Conservation (phyloP, 2,888 invertebrate species). For the Petrolisthes cinctipes region DNA sequence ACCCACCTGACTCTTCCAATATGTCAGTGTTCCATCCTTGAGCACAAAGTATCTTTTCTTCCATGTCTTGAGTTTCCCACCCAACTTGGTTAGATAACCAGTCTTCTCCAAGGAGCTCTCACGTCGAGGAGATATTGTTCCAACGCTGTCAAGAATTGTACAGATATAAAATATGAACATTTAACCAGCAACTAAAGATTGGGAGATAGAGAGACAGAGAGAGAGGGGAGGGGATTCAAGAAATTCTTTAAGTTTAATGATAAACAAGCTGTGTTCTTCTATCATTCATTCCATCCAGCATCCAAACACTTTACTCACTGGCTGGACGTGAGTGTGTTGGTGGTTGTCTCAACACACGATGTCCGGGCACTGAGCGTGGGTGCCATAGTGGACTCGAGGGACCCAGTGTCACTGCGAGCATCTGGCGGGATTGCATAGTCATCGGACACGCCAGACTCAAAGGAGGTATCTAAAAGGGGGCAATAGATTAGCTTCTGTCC, state of each 20-base stretch:
- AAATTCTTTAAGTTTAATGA: no score
- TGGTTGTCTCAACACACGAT: slow-evolving; percentile 59
- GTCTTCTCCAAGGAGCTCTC: slow-evolving; percentile 81
- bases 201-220: no score
- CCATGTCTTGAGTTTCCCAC: slow-evolving; percentile 97
- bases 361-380: slow-evolving; percentile 63
- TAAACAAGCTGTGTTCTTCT: not conserved
- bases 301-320: slow-evolving; percentile 50
- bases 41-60: slow-evolving; percentile 95
- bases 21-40: slow-evolving; percentile 90
- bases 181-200: no score
- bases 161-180: not conserved
- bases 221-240: no score
- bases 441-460: slow-evolving; percentile 93
- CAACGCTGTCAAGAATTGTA: slow-evolving; percentile 39
- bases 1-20: slow-evolving; percentile 89
- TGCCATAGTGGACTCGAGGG: slow-evolving; percentile 67
- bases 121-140: slow-evolving; percentile 64
- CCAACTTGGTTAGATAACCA: slow-evolving; percentile 89
- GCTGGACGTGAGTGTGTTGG: slow-evolving; percentile 62
- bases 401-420: slow-evolving; percentile 72
- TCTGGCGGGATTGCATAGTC: slow-evolving; percentile 97
- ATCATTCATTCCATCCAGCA: not conserved
- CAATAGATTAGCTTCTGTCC: not conserved
- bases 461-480: slow-evolving; percentile 74